phyloP scores from a whole-genome alignment of 2,797 vertebrate genomes.

The Coreius guichenoti region DNA sequence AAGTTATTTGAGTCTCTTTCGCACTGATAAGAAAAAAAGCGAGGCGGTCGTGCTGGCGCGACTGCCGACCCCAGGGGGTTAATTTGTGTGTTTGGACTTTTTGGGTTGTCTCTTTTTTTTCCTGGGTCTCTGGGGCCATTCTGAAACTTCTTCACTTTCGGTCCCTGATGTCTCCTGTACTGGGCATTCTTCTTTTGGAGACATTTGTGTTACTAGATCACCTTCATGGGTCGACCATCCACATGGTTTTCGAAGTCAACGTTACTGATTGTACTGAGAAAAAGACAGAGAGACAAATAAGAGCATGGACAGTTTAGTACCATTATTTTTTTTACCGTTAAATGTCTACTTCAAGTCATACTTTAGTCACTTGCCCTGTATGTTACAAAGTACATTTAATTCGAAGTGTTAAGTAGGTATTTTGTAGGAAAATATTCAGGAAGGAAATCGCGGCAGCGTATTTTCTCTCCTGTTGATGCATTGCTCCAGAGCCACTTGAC shows the following conservation, averaged over 20 bases:
- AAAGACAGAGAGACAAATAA: background rate
- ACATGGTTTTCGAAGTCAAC: background rate
- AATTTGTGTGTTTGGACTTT: constrained; percentile 10
- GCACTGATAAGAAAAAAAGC: too few relatives aligned
- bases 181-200: background rate
- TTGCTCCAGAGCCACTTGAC: background rate
- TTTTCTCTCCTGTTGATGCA: background rate
- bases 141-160: background rate
- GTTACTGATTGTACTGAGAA: too few relatives aligned
- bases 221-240: background rate
- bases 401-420: background rate
- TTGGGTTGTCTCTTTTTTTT: background rate
- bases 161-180: background rate
- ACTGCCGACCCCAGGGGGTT: too few relatives aligned
- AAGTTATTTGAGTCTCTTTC: too few relatives aligned
- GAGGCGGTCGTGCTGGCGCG: too few relatives aligned
- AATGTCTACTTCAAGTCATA: background rate
- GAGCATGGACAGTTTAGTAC: too few relatives aligned
- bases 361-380: background rate
- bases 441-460: background rate
- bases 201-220: background rate
- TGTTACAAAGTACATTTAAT: background rate
- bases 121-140: background rate
- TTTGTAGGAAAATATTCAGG: background rate
- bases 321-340: background rate